Evolutionary conservation across 2,113 vertebrate species (phyloP), one percentile per base, ranked within the genome.

Genomic region (Laterallus jamaicensis): DNA sequence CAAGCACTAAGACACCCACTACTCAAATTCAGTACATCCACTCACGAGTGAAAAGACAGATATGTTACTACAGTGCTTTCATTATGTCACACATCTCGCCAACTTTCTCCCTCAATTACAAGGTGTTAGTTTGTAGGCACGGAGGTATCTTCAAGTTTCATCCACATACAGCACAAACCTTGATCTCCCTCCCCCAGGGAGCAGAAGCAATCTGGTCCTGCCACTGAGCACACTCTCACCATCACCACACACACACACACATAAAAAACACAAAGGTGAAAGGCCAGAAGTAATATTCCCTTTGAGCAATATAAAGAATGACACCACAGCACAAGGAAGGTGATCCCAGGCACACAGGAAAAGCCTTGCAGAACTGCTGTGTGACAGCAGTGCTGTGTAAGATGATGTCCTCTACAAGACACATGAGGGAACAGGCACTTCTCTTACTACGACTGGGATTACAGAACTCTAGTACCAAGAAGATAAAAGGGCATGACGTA

Each of bases 81-180:
- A 49, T 79, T 78, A 16, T 83, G 55, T 81, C 40, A 69, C 5
- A 63, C 7, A 31, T 66, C 31, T 64, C 58, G 87, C 42, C 4
- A 6, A 68, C n/a, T 7, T 14, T 1, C 24, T 73, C n/a, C 52
- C 82, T 63, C 78, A 94, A 44, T 22, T 54, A 63, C 3, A 64
- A 17, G 28, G 12, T 31, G 19, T 52, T 82, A 50, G 50, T 78
- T 31, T 42, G 25, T 12, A 91, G 56, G 20, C 54, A 32, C 15
- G 52, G 25, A 74, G 8, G 18, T 47, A 74, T 42, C 63, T 55
- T 76, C 25, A 59, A 35, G n/a, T 56, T 95, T 83, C 56, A 86
- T 15, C 12, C 11, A 12, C 60, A 54, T 6, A 74, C 22, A 82
- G 60, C 31, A 79, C 16, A 75, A 69, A 69, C 0, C 0, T 7